Percentiles rank a stretch among this genome's conserved stretches.
Conservation (phyloP, 2,888 invertebrate genomes). For the Chrysomela aeneicollis region DNA sequence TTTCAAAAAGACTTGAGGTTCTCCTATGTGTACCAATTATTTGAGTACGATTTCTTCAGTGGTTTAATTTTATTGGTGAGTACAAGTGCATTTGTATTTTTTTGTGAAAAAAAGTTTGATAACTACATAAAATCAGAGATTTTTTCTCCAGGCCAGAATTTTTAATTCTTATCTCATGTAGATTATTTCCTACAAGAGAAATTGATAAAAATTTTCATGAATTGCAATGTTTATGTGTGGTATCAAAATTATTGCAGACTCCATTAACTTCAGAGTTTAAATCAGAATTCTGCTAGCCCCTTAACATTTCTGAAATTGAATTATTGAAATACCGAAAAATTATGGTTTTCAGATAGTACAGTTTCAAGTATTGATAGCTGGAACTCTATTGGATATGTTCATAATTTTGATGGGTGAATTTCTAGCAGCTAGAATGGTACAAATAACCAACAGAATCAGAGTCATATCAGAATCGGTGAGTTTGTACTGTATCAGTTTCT, state of each 20-base stretch:
- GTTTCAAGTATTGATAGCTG: slow-evolving; percentile 42
- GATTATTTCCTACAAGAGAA: no score
- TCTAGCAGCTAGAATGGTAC: slow-evolving; percentile 51
- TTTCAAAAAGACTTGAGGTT: slow-evolving; percentile 23
- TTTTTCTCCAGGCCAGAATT: no score
- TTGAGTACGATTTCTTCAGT: slow-evolving; percentile 27
- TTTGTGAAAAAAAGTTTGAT: no score
- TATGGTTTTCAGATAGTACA: slow-evolving; percentile 27
- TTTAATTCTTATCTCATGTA: no score
- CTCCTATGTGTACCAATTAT: slow-evolving; percentile 17
- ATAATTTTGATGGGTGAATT: slow-evolving; percentile 53
- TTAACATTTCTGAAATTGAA: no score
- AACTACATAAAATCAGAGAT: no score
- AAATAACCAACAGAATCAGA: slow-evolving; percentile 44
- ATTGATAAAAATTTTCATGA: no score
- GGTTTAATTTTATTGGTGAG: slow-evolving; percentile 30
- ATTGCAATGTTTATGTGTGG: no score
- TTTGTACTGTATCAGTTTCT: not conserved
- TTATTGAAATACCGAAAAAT: no score
- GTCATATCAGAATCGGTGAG: slow-evolving; percentile 35
- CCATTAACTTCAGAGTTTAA: no score
- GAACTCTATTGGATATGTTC: slow-evolving; percentile 54
- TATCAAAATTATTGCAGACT: no score
- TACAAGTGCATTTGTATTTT: not conserved
- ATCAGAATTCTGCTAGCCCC: no score